Base-by-base conservation (phyloP, 2,888 invertebrate species). In the Eupithecia centaureata region DNA sequence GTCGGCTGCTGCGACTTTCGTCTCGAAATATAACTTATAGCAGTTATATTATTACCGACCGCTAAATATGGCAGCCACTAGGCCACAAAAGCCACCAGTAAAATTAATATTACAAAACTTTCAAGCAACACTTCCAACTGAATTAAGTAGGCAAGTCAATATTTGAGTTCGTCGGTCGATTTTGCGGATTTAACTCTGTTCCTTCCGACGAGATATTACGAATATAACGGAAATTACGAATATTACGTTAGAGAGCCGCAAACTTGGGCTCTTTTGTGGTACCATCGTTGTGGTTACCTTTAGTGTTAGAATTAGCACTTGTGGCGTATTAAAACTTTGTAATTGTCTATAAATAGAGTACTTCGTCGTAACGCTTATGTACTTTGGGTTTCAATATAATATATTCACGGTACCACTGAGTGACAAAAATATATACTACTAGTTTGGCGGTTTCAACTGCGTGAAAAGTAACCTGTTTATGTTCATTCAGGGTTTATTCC, bases 161-260 rank as follows among this genome's bases (percentile, higher is more conserved):
- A 70, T 70, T 70, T 63, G 61, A 70, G 66, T 70, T 66, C 30
- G 18, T 56, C 27, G 58, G 61, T 51, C 63, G 65, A 63, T 65
- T 69, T 60, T 59, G 59, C 28, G 54, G 54, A 65, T 65, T 62
- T 62, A 47, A 62, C 32, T 65, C 33, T 18, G 52, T 42, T 54
- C 35, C 58, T 32, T 51, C 22, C 51, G n/a, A 10, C 42, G 42
- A 27, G 65, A 57, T 63, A 33, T 61, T 30, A 65, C 54, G 25
- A 25, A 27, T 25, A 52, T 25, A 22, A 42, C 42, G 42, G 47
- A 47, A 47, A 56, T 56, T 56, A 28, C 54, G 57, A 57, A 33
- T 57, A 57, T 57, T 57, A 18, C 33, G 57, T 54, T 28, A 54
- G 54, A 7, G 52, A 56, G 22, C 47, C 47, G 54, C 28, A 56